Base-by-base conservation (phyloP, 2,888 invertebrate species). In the Gastracanthus pulcherrimus region DNA sequence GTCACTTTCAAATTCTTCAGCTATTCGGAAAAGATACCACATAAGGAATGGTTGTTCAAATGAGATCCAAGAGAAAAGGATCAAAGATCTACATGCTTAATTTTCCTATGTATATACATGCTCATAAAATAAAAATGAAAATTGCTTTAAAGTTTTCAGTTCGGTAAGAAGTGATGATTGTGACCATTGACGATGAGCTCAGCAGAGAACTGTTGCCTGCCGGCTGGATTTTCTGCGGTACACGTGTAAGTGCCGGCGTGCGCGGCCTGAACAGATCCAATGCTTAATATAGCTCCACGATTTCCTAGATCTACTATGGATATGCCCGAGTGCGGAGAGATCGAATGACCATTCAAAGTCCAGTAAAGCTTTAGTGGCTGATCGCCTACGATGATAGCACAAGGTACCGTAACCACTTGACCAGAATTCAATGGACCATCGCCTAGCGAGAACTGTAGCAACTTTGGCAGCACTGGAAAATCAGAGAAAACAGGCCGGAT, bases 301-400 rank as follows among this genome's bases (percentile, higher is more conserved):
- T 94, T 94, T 84, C 94, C 95, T 85, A 94, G 92, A 86, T 93
- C 93, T 88, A 94, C 89, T 76, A 93, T 91, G 9, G 93, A 92
- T 76, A 94, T 92, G 82, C 93, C 93, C 82, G 90, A 90, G 86
- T 92, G 91, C 41, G 91, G 91, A 79, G 90, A 91, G 72, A 92
- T 91, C 78, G 88, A 80, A 67, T 90, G 90, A 86, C 89, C 89
- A 85, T 92, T 92, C 80, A 93, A 92, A 79, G 93, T 92, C 95
- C 95, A 95, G 80, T 92, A 92, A 55, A 95, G 93, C 86, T 93
- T 93, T 74, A 95, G 92, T 58, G 95, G 95, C 81, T 93, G 92
- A 90, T 95, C 95, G 31, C 95, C 95, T 86, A 94, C 93, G 83
- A 93, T 89, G 80, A 94, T 93, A 66, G 94, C 93, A 87, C 95